Conservation (phyloP, 2,113 vertebrate species). For the Dermatemys mawii region DNA sequence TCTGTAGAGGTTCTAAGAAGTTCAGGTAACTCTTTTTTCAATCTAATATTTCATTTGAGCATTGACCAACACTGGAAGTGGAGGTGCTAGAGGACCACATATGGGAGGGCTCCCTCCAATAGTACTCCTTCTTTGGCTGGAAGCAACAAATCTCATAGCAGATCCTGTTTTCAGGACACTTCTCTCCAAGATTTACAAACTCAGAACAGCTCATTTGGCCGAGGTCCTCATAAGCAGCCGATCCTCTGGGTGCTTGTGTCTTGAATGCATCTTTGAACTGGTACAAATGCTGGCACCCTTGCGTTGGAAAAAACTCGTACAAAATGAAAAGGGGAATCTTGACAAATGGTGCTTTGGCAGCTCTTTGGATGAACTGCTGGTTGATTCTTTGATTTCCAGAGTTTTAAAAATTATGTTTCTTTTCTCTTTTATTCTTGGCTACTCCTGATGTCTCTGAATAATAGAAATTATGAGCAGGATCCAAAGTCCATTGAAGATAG, state of each 20-base stretch:
- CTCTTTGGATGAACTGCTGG: neutral
- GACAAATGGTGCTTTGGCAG: neutral
- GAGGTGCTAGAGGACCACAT: fast-evolving
- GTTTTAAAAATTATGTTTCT: neutral
- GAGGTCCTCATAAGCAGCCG: neutral
- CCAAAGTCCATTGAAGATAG: neutral
- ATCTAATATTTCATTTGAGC: neutral
- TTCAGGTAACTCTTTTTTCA: neutral
- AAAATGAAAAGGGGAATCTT: neutral
- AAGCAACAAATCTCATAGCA: neutral
- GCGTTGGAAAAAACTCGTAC: neutral
- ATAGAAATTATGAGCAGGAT: neutral
- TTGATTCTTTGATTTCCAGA: neutral
- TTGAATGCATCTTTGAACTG: neutral
- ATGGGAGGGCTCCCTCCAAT: neutral
- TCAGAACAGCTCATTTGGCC: neutral
- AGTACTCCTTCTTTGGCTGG: neutral
- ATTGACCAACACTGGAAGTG: neutral
- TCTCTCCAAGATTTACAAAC: neutral
- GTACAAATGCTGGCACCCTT: fast-evolving
- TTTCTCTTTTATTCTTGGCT: neutral
- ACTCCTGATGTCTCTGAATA: neutral
- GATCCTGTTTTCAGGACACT: neutral
- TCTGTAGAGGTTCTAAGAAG: neutral
- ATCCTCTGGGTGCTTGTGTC: neutral